phyloP scores from a whole-genome alignment of 2,113 vertebrate species.

The Puffinus mauretanicus region DNA sequence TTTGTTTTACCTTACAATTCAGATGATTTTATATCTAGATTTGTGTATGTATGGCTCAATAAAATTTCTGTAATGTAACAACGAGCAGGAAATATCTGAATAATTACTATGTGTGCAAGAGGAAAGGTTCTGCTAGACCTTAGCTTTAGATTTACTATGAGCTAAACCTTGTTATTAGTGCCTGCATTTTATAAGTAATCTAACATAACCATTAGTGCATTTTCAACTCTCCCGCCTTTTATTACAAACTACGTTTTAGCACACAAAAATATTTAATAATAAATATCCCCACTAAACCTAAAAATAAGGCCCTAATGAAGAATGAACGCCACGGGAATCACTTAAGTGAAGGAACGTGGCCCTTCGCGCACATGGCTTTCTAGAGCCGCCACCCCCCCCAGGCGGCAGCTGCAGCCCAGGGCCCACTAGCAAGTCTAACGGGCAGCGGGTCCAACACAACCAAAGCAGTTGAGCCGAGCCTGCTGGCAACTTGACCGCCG shows the following conservation, averaged over 20 bases:
- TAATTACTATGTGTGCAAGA: neutral
- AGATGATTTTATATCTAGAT: neutral
- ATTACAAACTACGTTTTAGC: neutral
- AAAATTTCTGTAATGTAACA: neutral
- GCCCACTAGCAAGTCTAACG: rapidly evolving
- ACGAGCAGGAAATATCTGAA: neutral
- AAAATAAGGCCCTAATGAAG: too few relatives aligned
- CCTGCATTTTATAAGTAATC: neutral
- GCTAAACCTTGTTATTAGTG: too few relatives aligned
- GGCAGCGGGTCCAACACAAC: too few relatives aligned
- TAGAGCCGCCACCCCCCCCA: neutral
- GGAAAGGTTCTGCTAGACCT: neutral
- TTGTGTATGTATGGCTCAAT: neutral
- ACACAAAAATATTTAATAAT: neutral
- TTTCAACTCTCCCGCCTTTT: neutral
- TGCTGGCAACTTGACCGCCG: rapidly evolving
- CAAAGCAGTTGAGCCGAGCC: neutral
- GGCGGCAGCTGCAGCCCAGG: neutral
- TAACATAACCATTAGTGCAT: neutral
- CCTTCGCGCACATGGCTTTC: rapidly evolving
- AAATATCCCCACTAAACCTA: neutral
- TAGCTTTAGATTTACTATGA: neutral
- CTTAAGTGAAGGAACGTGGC: rapidly evolving
- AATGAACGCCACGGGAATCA: rapidly evolving
- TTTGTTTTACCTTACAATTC: neutral